Evolutionary conservation across 2,888 invertebrate species (phyloP).

Genomic region (Hyalella azteca): DNA sequence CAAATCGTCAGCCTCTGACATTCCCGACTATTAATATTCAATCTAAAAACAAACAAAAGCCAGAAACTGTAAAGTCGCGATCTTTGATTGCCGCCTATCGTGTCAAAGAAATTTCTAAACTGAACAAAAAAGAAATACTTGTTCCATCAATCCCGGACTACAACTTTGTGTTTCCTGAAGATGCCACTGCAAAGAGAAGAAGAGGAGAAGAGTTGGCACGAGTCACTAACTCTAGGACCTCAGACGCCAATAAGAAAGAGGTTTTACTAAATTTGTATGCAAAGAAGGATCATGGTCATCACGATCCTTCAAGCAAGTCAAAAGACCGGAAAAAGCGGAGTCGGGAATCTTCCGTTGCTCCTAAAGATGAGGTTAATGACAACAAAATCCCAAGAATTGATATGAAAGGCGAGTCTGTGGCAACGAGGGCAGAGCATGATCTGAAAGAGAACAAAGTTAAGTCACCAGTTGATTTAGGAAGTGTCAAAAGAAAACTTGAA

Average conservation of each 20-base stretch:
- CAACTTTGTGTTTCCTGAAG: background rate
- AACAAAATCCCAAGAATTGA: background rate
- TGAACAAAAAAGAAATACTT: background rate
- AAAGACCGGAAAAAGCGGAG: background rate
- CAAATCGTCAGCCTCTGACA: background rate
- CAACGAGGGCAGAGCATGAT: no score
- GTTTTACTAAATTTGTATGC: background rate
- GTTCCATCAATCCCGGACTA: background rate
- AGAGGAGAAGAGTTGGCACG: background rate
- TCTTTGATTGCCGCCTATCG: background rate
- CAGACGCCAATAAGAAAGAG: conserved; percentile 8
- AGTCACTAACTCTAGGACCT: conserved; percentile 3
- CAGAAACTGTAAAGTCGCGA: background rate
- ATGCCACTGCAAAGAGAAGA: background rate
- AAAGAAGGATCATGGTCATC: background rate
- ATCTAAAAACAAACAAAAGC: background rate
- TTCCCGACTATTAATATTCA: background rate
- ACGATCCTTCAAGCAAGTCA: background rate
- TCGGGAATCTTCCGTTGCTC: background rate
- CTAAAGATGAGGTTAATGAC: background rate
- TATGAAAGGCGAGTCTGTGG: no score
- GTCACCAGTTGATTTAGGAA: no score
- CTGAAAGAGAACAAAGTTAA: no score
- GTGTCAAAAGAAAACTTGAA: no score
- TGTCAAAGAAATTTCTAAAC: background rate